phyloP scores from a whole-genome alignment of 64 coral and sea anemone species.

The Montipora sp. region DNA sequence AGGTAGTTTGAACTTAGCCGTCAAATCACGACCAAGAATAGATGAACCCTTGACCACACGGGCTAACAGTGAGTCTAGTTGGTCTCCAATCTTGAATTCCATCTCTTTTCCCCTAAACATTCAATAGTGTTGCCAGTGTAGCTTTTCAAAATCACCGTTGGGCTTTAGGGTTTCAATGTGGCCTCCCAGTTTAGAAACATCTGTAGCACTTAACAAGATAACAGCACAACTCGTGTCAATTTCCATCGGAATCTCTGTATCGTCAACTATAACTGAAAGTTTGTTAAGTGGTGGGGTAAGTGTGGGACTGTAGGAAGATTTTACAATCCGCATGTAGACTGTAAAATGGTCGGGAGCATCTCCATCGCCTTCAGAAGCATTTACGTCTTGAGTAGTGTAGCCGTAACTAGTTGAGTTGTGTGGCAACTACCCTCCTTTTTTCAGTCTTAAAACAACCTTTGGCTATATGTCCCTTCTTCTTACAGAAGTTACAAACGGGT shows the following conservation, averaged over 20 bases:
- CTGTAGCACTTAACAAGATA: constrained; percentile 33
- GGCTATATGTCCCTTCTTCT: constrained; percentile 55
- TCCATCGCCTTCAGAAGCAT: neutral
- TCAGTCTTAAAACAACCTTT: constrained; percentile 48
- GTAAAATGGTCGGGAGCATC: constrained; percentile 1
- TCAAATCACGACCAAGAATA: constrained; percentile 58
- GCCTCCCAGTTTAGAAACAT: constrained; percentile 54
- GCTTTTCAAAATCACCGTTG: constrained; percentile 51
- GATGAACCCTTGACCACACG: constrained; percentile 49
- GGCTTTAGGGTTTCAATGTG: constrained; percentile 23
- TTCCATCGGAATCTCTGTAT: constrained; percentile 55
- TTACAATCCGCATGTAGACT: constrained; percentile 62
- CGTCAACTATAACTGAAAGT: constrained; percentile 53
- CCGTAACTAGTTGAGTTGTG: constrained; percentile 48
- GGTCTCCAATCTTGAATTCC: constrained; percentile 46
- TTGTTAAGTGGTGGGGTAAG: constrained; percentile 43
- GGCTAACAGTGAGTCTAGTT: constrained; percentile 11
- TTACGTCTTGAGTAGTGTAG: constrained; percentile 5
- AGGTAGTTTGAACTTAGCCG: constrained; percentile 65
- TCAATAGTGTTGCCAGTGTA: constrained; percentile 53
- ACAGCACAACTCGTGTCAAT: constrained; percentile 64
- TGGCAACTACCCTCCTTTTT: constrained; percentile 44
- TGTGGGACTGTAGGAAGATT: neutral
- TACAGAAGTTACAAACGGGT: constrained; percentile 45
- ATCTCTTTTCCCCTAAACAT: constrained; percentile 48